phyloP scores from a whole-genome alignment of 2,888 invertebrate genomes.

The Bellardia bayeri region DNA sequence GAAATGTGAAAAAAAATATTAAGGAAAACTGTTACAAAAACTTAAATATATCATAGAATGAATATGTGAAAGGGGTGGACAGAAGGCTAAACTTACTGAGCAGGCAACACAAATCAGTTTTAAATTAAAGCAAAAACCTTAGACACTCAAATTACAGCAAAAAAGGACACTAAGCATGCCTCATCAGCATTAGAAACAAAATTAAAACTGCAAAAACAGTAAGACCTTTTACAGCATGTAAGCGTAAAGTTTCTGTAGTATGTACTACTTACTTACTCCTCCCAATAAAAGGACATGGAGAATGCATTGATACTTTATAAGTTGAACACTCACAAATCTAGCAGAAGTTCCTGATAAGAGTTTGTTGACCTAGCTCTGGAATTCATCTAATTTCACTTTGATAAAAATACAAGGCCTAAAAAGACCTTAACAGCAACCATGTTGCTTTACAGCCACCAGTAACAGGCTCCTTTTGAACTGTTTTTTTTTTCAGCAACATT shows the following conservation, averaged over 20 bases:
- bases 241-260: neutral
- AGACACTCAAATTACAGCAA: neutral
- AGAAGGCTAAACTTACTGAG: neutral
- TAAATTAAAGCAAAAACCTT: neutral
- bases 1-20: neutral
- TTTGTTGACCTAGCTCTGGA: no score
- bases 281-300: no score
- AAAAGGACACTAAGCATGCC: neutral
- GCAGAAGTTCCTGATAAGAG: no score
- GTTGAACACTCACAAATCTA: no score
- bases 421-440: neutral
- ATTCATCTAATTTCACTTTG: neutral
- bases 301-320: no score
- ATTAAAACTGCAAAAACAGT: neutral
- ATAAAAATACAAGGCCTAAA: neutral
- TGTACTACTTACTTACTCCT: no score
- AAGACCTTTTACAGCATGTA: neutral
- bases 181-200: neutral
- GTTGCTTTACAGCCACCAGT: neutral
- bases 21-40: slow-evolving; percentile 3
- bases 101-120: neutral
- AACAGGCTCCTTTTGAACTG: neutral
- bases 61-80: neutral
- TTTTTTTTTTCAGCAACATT: slow-evolving; percentile 74
- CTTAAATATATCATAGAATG: slow-evolving; percentile 5